Evolutionary conservation across 2,888 invertebrate genomes (phyloP), one percentile per base, ranked within the genome.

Genomic region (Camponotus fellah): DNA sequence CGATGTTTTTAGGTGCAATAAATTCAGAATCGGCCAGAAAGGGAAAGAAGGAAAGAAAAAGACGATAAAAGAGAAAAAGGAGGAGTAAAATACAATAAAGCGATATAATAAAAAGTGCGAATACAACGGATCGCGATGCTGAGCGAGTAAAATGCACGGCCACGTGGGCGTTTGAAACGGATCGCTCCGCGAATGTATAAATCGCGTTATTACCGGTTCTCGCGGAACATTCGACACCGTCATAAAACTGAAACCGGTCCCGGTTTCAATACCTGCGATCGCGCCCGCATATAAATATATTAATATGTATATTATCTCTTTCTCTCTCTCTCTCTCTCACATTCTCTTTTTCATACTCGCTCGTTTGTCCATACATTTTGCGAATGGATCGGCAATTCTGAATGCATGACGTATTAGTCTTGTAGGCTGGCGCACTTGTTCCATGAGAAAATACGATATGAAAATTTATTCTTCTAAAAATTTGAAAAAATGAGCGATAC

Each of bases 401-500:
- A 79, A 64, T 69, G 83, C 75, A 72, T 69, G 66, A 72, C 84
- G 86, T 84, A 90, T 90, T 90, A 90, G 87, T 86, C 87, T 88
- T 89, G 85, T 84, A 90, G 88, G 81, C 87, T 90, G 87, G 86
- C 86, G 87, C 88, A 87, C 90, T 90, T 88, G 88, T 90, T 84
- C 87, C 81, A 65, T 79, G 46, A 46, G 60, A 65, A 77, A 81
- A 79, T 79, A 43, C 46, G 12, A 26, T 46, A n/a, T 37, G 21
- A 58, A 37, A 79, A 60, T 69, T 21, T 34, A 68, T 53, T 60
- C 37, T 32, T 40, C 26, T 9, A 66, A 3, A 6, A 56, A 77
- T 66, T 65, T 53, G 10, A 21, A 34, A 14, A 14, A 17, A 46
- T 9, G 21, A 32, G 10, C 6, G 43, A 43, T 62, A 60, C n/a